Evolutionary conservation across 2,113 vertebrate species (phyloP).

Genomic region (Psilopsiagon aurifrons): DNA sequence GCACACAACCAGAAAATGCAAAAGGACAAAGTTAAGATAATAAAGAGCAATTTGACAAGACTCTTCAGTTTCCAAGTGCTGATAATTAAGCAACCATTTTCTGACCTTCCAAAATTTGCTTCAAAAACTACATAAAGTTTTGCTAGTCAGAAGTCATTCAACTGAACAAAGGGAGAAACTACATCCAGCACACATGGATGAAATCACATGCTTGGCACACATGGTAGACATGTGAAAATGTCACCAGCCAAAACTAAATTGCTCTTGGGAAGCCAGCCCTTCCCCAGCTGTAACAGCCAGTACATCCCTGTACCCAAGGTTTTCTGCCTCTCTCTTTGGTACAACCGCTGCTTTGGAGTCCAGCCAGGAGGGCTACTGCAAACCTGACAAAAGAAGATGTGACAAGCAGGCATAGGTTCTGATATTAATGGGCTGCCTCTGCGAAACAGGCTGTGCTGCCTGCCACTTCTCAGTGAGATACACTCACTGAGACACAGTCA

Average conservation of each 20-base stretch:
- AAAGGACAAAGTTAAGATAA: background rate
- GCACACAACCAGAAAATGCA: background rate
- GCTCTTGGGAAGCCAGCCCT: background rate
- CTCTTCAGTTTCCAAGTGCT: background rate
- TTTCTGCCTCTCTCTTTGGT: background rate
- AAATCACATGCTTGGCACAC: background rate
- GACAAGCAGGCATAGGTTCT: background rate
- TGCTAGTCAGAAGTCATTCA: background rate
- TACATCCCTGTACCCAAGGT: rapidly evolving
- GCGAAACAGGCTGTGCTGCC: background rate
- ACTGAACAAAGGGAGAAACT: rapidly evolving
- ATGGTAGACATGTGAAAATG: background rate
- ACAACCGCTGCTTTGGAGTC: background rate
- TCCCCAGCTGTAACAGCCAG: background rate
- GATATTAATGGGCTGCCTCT: background rate
- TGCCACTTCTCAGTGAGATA: background rate
- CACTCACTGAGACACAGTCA: background rate
- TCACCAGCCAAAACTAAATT: background rate
- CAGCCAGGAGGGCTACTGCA: background rate
- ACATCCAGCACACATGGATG: background rate
- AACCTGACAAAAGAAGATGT: background rate
- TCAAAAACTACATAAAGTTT: background rate
- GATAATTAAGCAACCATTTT: background rate
- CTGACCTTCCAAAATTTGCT: background rate
- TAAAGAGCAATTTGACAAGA: background rate